Conservation (phyloP, 2,113 vertebrate species). For the Neodontobutis hainanensis region DNA sequence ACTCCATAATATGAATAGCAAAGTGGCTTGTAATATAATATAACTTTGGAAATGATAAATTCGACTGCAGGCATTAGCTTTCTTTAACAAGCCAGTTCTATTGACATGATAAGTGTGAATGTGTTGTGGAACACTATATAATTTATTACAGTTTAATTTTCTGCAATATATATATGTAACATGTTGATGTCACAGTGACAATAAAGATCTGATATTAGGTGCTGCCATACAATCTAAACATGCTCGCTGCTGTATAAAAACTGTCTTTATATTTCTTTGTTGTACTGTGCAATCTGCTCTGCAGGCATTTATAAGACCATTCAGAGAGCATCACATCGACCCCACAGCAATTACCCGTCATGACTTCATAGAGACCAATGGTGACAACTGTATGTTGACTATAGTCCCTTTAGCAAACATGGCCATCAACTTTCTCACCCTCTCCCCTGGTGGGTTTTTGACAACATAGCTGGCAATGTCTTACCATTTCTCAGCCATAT, state of each 20-base stretch:
- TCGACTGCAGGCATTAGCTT: too few relatives aligned
- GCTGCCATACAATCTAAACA: neutral
- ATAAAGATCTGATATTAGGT: too few relatives aligned
- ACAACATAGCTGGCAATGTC: constrained; percentile 19
- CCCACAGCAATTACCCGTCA: constrained; percentile 97
- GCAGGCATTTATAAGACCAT: constrained; percentile 96
- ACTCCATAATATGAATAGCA: too few relatives aligned
- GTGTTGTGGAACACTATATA: neutral
- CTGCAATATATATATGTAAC: neutral
- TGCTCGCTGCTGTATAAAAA: neutral
- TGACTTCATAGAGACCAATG: constrained; percentile 98
- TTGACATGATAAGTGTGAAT: neutral
- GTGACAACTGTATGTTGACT: constrained; percentile 97
- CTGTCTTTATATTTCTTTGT: neutral
- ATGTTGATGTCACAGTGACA: too few relatives aligned
- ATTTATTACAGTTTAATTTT: neutral
- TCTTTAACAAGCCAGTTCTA: too few relatives aligned
- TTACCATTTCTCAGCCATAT: neutral
- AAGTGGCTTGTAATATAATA: too few relatives aligned
- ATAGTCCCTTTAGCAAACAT: constrained; percentile 89
- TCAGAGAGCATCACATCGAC: constrained; percentile 98
- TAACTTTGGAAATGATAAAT: too few relatives aligned
- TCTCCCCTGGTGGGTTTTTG: constrained; percentile 83
- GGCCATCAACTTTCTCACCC: constrained; percentile 90
- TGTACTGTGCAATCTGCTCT: neutral